Evolutionary conservation across 2,797 vertebrate genomes (phyloP).

Genomic region (Sebastes hubbsi): DNA sequence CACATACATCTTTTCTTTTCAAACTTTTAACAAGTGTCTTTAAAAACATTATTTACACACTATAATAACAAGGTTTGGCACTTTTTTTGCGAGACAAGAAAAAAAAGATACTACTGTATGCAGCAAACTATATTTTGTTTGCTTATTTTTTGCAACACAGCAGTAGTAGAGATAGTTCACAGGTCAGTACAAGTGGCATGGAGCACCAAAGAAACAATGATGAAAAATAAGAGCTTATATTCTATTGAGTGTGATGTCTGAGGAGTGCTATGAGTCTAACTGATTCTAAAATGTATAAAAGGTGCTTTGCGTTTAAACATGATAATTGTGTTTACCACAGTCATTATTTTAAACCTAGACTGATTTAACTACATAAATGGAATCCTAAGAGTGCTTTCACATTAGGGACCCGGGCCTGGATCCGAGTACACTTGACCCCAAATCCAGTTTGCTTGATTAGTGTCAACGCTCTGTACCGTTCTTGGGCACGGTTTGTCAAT

Average conservation of each 20-base stretch:
- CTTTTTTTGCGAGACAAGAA: conserved; percentile 79
- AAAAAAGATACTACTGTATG: conserved; percentile 52
- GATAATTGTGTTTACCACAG: not conserved
- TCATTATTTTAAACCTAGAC: not conserved
- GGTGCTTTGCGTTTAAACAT: conserved; percentile 9
- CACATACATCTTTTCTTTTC: conserved; percentile 66
- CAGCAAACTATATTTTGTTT: conserved; percentile 69
- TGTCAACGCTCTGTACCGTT: no score
- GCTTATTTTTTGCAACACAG: conserved; percentile 79
- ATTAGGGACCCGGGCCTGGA: no score
- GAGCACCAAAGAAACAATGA: conserved; percentile 67
- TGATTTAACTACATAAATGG: not conserved
- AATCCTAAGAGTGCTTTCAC: not conserved
- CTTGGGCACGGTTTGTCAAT: no score
- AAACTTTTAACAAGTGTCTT: conserved; percentile 63
- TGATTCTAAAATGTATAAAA: conserved; percentile 1
- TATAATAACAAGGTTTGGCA: conserved; percentile 95
- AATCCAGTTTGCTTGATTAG: no score
- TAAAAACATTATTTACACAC: conserved; percentile 93
- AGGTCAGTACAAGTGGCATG: conserved; percentile 84
- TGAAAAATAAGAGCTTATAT: not conserved
- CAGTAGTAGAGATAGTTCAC: conserved; percentile 88
- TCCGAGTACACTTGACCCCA: no score
- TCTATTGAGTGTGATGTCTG: not conserved
- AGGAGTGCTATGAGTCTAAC: conserved; percentile 21